Evolutionary conservation across 1,140 invertebrate species (phyloP).

Genomic region (Drosophila quadrilineata): DNA sequence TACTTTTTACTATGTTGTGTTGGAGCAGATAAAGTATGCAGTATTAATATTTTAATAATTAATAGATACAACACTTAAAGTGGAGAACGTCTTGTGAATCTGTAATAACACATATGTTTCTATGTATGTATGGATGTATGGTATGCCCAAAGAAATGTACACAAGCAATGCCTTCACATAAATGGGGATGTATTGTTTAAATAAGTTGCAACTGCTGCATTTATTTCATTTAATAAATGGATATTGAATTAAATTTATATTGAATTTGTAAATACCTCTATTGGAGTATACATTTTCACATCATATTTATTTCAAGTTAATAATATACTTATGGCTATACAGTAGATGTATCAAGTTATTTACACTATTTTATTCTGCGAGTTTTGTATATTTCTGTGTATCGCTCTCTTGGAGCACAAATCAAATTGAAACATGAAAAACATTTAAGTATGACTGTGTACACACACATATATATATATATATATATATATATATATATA

Average conservation of each 20-base stretch:
- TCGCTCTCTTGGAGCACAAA: conserved; percentile 33
- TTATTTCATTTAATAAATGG: neutral
- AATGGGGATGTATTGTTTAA: too few relatives aligned
- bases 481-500: conserved; percentile 13
- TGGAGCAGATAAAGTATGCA: neutral
- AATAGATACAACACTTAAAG: conserved; percentile 23
- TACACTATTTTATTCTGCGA: conserved; percentile 27
- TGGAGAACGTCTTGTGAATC: conserved; percentile 11
- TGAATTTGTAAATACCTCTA: neutral
- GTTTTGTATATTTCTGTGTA: conserved; percentile 16
- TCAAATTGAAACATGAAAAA: neutral
- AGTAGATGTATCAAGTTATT: conserved; percentile 25
- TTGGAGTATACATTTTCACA: conserved; percentile 1
- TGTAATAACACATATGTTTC: conserved; percentile 4
- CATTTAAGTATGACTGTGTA: neutral
- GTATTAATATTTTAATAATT: conserved; percentile 5
- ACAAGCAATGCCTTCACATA: too few relatives aligned
- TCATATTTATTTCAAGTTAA: neutral
- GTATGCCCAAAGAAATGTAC: too few relatives aligned
- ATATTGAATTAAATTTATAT: conserved; percentile 1
- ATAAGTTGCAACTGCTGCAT: too few relatives aligned
- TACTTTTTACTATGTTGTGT: neutral
- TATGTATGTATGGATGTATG: conserved; percentile 4
- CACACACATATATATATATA: neutral
- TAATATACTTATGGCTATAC: neutral